A percentile compares a stretch with the other conserved stretches of the same genome.
These are phyloP conservation scores for Euproctis similis DNA, from an alignment of 2,888 invertebrate genomes.

Conservation along the genomic window DNA sequence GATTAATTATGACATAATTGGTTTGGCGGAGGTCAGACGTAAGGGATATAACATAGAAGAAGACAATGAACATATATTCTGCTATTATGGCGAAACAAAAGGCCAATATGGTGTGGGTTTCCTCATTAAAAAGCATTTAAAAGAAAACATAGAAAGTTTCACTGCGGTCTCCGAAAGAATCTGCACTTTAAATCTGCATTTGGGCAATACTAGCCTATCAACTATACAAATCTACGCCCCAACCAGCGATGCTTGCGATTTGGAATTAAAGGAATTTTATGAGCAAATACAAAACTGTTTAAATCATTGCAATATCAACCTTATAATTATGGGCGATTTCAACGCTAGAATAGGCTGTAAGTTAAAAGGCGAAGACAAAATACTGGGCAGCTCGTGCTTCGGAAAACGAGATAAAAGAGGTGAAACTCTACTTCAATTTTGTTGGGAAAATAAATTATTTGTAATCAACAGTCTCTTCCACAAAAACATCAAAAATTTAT, in stretches of 20 bases:
- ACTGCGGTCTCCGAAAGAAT: not conserved
- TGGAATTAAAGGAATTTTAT: not conserved
- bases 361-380: not conserved
- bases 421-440: constrained; percentile 7
- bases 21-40: not conserved
- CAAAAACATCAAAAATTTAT: not conserved
- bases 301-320: not conserved
- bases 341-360: not conserved
- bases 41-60: not conserved
- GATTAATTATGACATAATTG: constrained; percentile 1
- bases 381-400: constrained; percentile 7
- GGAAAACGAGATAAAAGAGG: constrained; percentile 15
- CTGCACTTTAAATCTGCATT: not conserved
- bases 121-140: not conserved
- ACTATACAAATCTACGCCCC: not conserved
- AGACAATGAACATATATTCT: not conserved
- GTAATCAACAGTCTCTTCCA: not conserved
- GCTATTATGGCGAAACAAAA: constrained; percentile 4
- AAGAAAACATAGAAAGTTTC: not conserved
- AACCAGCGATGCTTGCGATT: not conserved
- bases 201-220: not conserved
- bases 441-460: not conserved
- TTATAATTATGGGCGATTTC: not conserved
- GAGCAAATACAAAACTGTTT: not conserved
- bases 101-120: constrained; percentile 2